Percentiles rank a stretch among this genome's conserved stretches.
These are phyloP conservation scores for Discoglossus pictus DNA, from an alignment of 2,797 vertebrate species.

Conservation along the genomic window DNA sequence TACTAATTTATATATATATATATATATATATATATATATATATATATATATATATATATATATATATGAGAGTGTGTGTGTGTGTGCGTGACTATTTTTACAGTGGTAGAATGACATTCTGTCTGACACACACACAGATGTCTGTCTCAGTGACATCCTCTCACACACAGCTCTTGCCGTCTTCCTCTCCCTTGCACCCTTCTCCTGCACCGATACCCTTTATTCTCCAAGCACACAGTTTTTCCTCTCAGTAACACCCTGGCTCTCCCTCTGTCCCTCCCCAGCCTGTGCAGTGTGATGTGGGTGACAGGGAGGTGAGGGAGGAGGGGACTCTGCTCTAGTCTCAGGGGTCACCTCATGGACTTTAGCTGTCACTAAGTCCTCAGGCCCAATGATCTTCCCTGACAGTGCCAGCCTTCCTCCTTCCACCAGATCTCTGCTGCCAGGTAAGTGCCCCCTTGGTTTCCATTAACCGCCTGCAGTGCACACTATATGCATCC, in stretches of 20 bases:
- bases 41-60: too few relatives aligned
- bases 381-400: not conserved
- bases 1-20: too few relatives aligned
- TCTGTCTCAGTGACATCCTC: not conserved
- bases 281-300: constrained; percentile 31
- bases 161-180: not conserved
- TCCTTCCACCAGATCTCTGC: constrained; percentile 13
- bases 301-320: constrained; percentile 5
- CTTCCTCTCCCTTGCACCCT: not conserved
- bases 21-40: too few relatives aligned
- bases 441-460: constrained; percentile 6
- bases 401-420: not conserved
- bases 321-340: constrained; percentile 2
- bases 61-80: too few relatives aligned
- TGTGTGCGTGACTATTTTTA: too few relatives aligned
- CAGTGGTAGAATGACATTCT: too few relatives aligned
- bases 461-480: not conserved
- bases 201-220: too few relatives aligned
- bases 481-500: not conserved
- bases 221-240: too few relatives aligned
- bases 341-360: constrained; percentile 15
- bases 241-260: not conserved
- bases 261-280: constrained; percentile 1
- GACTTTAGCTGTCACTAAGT: constrained; percentile 2
- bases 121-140: too few relatives aligned